Conservation (phyloP, 2,113 vertebrate genomes). For the Cichladusa arquata region DNA sequence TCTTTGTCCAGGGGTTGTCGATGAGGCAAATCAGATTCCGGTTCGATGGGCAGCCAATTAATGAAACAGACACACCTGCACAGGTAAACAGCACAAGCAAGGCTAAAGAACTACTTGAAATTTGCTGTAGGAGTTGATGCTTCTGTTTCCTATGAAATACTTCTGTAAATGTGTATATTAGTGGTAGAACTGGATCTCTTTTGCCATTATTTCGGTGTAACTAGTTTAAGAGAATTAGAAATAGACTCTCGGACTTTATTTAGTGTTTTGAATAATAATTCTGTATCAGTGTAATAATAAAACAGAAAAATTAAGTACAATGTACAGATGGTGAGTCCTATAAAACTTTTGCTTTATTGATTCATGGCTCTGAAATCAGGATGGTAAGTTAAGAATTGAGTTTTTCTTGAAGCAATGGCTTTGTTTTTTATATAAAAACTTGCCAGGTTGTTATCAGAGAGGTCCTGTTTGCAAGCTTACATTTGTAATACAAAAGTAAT, state of each 20-base stretch:
- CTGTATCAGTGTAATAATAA: neutral
- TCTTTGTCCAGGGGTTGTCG: conserved; percentile 86
- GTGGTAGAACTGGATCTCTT: neutral
- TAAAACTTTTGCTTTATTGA: neutral
- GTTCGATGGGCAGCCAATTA: conserved; percentile 98
- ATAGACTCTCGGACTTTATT: neutral
- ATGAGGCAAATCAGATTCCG: conserved; percentile 99
- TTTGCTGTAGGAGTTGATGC: neutral
- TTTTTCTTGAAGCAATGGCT: neutral
- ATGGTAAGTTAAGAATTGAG: neutral
- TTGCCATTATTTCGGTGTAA: neutral
- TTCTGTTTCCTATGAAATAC: neutral
- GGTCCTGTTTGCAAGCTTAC: neutral
- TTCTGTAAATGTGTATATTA: neutral
- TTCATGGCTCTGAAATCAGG: neutral
- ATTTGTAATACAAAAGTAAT: neutral
- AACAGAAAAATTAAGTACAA: neutral
- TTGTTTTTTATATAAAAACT: neutral
- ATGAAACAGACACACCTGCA: conserved; percentile 97
- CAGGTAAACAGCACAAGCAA: conserved; percentile 81
- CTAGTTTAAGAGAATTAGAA: neutral
- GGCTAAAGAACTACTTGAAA: neutral
- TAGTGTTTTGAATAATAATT: neutral
- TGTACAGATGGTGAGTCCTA: neutral
- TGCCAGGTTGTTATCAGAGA: neutral